Percentiles rank a stretch among this genome's conserved stretches.
Conservation (phyloP, 2,113 vertebrate genomes). For the Scomber colias region DNA sequence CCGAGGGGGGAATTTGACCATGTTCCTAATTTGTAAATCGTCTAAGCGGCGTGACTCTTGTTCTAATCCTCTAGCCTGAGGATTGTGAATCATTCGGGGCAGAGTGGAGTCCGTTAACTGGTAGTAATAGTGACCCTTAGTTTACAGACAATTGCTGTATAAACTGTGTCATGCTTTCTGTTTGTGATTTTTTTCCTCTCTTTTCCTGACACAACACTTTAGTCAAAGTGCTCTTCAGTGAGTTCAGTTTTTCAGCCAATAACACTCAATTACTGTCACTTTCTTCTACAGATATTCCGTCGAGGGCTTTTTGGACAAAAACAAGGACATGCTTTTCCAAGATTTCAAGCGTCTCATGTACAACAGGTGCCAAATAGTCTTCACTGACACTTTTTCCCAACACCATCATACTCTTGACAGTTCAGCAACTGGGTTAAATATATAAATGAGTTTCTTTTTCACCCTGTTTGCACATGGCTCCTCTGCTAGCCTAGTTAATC, state of each 20-base stretch:
- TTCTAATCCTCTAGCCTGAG: slow-evolving; percentile 37
- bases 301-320: slow-evolving; percentile 95
- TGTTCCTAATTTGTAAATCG: slow-evolving; percentile 44
- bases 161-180: not conserved
- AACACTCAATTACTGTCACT: slow-evolving; percentile 7
- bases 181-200: slow-evolving; percentile 16
- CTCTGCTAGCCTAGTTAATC: slow-evolving; percentile 17
- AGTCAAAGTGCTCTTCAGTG: not conserved
- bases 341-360: slow-evolving; percentile 95
- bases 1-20: slow-evolving; percentile 21
- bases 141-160: not conserved
- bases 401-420: slow-evolving; percentile 24
- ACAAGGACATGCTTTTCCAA: slow-evolving; percentile 95
- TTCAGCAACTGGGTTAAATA: slow-evolving; percentile 42
- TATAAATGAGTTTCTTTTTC: slow-evolving; percentile 34
- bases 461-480: slow-evolving; percentile 7
- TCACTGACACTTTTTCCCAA: not conserved
- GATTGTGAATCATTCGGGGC: slow-evolving; percentile 30
- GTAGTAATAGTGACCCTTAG: slow-evolving; percentile 18
- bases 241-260: not conserved
- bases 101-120: not conserved
- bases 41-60: slow-evolving; percentile 29
- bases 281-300: slow-evolving; percentile 89
- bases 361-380: slow-evolving; percentile 87
- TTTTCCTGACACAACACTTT: slow-evolving; percentile 1